phyloP scores from a whole-genome alignment of 2,797 vertebrate species.

The Fratercula arctica region DNA sequence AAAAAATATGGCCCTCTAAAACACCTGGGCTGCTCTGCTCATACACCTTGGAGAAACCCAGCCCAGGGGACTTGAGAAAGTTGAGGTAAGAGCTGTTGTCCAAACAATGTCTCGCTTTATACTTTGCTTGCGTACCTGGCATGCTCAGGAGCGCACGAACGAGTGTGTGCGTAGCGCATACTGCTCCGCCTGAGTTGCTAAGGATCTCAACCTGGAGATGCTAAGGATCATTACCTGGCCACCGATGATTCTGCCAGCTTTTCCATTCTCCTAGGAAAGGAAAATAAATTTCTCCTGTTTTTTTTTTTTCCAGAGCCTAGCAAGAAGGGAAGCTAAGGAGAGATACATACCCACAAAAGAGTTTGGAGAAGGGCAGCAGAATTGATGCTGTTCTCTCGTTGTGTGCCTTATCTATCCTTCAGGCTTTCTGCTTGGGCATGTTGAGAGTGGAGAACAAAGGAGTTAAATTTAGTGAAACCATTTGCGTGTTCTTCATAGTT shows the following conservation, averaged over 20 bases:
- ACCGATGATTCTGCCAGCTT: not conserved
- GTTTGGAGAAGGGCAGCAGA: not conserved
- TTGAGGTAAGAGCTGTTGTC: not conserved
- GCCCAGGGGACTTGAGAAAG: not conserved
- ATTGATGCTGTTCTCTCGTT: not conserved
- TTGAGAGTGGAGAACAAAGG: not conserved
- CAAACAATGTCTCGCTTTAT: not conserved
- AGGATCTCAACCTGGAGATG: not conserved
- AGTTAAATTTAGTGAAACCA: not conserved
- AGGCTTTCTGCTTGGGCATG: not conserved
- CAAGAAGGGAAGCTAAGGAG: not conserved
- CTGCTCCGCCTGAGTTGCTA: not conserved
- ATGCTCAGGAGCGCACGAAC: not conserved
- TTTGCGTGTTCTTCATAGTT: not conserved
- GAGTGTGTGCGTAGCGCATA: accelerated
- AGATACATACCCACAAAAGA: not conserved
- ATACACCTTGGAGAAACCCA: not conserved
- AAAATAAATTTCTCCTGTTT: not conserved
- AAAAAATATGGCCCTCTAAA: not conserved
- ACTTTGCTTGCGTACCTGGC: not conserved
- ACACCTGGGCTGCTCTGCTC: not conserved
- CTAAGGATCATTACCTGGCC: not conserved
- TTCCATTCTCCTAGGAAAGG: not conserved
- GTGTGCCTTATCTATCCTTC: not conserved
- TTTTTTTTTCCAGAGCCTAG: not conserved